A percentile compares a stretch with the other conserved stretches of the same genome.
Conservation (phyloP, 2,888 invertebrate genomes). For the Agrotis puta region DNA sequence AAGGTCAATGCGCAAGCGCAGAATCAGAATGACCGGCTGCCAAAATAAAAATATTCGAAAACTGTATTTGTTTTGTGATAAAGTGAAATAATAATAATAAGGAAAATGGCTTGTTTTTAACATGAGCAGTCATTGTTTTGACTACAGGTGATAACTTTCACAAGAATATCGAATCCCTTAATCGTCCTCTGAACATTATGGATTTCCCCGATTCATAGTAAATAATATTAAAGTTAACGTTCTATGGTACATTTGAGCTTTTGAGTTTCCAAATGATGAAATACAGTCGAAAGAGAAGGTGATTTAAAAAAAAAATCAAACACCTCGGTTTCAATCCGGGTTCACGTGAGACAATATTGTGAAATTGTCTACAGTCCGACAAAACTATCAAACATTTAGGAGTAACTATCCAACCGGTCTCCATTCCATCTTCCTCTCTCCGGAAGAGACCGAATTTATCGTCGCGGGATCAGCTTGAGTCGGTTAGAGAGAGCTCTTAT, state of each 20-base stretch:
- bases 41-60: constrained; percentile 9
- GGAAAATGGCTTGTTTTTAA: constrained; percentile 31
- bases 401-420: background rate
- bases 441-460: background rate
- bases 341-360: background rate
- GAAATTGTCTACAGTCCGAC: background rate
- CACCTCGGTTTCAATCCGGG: background rate
- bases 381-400: too few relatives aligned
- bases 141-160: constrained; percentile 12
- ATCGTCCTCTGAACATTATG: background rate
- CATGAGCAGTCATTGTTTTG: constrained; percentile 1
- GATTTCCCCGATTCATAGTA: background rate
- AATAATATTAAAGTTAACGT: background rate
- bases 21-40: background rate
- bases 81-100: constrained; percentile 32
- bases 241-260: background rate
- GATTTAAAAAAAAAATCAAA: background rate
- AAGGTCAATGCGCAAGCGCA: constrained; percentile 36
- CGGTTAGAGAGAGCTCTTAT: background rate
- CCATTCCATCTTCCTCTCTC: background rate
- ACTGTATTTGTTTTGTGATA: constrained; percentile 53
- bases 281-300: background rate
- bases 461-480: background rate
- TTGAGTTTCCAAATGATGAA: background rate
- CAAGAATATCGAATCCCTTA: constrained; percentile 12